Conservation (phyloP, 2,888 invertebrate genomes). For the Resseliella maxima region DNA sequence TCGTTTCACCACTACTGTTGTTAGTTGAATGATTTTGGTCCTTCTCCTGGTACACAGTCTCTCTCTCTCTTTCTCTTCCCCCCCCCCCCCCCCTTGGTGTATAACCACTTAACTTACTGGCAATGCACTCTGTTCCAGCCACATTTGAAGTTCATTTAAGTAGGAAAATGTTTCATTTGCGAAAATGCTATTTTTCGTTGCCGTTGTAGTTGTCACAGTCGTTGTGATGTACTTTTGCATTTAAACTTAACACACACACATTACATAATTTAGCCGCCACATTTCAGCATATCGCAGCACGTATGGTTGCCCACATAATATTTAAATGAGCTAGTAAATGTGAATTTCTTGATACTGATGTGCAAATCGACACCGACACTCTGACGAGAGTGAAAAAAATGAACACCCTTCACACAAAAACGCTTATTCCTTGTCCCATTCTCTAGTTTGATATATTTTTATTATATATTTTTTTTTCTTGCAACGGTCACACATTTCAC, state of each 20-base stretch:
- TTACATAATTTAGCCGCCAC: conserved; percentile 31
- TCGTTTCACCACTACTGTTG: not conserved
- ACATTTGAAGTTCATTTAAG: conserved; percentile 23
- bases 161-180: conserved; percentile 37
- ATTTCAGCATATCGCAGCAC: conserved; percentile 1
- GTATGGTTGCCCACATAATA: conserved; percentile 49
- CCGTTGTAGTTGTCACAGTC: not conserved
- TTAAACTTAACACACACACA: conserved; percentile 30
- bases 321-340: conserved; percentile 17
- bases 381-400: not conserved
- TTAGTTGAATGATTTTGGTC: not conserved
- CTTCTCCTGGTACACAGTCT: not conserved
- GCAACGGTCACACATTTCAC: conserved; percentile 15
- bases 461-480: not conserved
- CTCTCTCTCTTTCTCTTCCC: too few relatives aligned
- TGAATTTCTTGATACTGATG: conserved; percentile 16
- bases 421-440: not conserved
- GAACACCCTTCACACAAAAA: not conserved
- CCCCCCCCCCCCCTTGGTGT: not conserved
- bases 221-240: conserved; percentile 31
- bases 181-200: not conserved
- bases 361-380: conserved; percentile 34
- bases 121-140: not conserved
- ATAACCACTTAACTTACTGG: conserved; percentile 31
- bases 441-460: conserved; percentile 12